A percentile compares a stretch with the other conserved stretches of the same genome.
Evolutionary conservation across 2,797 vertebrate genomes (phyloP).

Genomic region (Protosalanx chinensis): DNA sequence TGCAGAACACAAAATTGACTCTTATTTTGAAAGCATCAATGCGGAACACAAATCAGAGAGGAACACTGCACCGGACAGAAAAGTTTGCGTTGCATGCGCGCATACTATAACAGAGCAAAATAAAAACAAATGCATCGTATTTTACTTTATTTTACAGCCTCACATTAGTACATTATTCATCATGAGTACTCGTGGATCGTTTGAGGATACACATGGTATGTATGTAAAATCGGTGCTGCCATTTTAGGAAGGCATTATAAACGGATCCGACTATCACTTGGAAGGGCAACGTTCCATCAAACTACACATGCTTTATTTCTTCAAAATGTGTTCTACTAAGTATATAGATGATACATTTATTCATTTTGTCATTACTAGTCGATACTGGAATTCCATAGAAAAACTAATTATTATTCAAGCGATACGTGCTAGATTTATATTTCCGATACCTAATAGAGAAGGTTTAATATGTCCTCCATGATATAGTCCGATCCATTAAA

Average conservation of each 20-base stretch:
- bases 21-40: neutral
- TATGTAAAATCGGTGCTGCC: neutral
- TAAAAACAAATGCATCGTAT: neutral
- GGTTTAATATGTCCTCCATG: neutral
- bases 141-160: neutral
- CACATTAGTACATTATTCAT: neutral
- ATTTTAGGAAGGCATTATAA: neutral
- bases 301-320: neutral
- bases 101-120: neutral
- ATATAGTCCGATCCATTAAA: neutral
- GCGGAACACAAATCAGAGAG: neutral
- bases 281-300: neutral
- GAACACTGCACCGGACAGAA: neutral
- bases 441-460: neutral
- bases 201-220: constrained; percentile 2
- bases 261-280: neutral
- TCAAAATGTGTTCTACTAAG: neutral
- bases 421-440: neutral
- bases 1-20: neutral
- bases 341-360: neutral
- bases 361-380: neutral
- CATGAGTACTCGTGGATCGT: constrained; percentile 5
- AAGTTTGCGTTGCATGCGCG: neutral
- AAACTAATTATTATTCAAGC: neutral
- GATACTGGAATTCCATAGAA: neutral